Evolutionary conservation across 2,113 vertebrate species (phyloP), one percentile per base, ranked within the genome.

Genomic region (Hyaena hyaena): DNA sequence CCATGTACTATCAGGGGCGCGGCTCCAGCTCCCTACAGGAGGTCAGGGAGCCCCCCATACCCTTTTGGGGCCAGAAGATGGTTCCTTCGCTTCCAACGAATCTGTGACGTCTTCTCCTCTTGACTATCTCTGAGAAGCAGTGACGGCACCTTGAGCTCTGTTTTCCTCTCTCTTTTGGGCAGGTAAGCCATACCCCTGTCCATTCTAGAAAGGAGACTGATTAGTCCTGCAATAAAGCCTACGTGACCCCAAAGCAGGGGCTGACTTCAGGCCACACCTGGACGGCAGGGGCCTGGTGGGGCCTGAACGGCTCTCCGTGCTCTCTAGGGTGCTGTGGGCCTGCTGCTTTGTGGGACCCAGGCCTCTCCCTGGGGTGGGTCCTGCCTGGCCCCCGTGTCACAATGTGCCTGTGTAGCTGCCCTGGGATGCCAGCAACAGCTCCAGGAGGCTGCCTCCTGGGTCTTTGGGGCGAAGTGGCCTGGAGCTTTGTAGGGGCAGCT

Each of bases 281-380:
- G 35, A 17, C 45, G 11, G 35, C 19, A 35, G n/a, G 1, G 14
- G 66, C 45, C 87, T 33, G 43, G 88, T 12, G 24, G 76, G 74
- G 45, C 45, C 26, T 55, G 73, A 35, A 23, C 17, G 11, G 50
- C 24, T 24, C 48, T 48, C 94, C 39, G 48, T 90, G 53, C 21
- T 81, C 74, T 87, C 69, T 55, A 35, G 0, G 15, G 17, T 55
- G 53, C 53, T 33, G 21, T 0, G 0, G 10, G 17, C 53, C 55
- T 80, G 65, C 8, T 0, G 0, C 33, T 24, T 7, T 0, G 17
- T 28, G 24, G 58, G 50, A 6, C 10, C 55, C 4, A 26, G 48
- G 35, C 73, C 23, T 28, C 43, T 43, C 53, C 45, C 28, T n/a
- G 68, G 24, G 35, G 45, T 3, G 5, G 12, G 24, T 39, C 3